Evolutionary conservation across 2,113 vertebrate species (phyloP), one percentile per base, ranked within the genome.

Genomic region (Leptocoma aspasia): DNA sequence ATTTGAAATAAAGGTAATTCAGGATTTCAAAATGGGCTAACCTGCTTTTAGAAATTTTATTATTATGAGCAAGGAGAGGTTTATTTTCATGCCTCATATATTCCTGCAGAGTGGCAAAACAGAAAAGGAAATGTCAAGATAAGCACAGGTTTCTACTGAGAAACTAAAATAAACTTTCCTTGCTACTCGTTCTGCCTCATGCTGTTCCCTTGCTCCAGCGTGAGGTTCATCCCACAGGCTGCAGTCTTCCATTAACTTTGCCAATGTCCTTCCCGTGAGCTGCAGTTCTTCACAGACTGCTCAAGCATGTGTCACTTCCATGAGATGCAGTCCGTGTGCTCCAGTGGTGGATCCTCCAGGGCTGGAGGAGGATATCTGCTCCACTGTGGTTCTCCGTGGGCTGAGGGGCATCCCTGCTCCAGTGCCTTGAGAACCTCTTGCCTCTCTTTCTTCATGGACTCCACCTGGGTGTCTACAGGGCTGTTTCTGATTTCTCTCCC

Each of bases 161-260:
- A 91, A 91, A 70, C 30, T 69, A 41, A 59, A 49, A 10, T 33
- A 52, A 78, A 39, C 5, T 33, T 27, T 16, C 6, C 39, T 19
- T 61, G 53, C 23, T 44, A 7, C 18, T 72, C 2, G 1, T 81
- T 88, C 31, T 30, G 45, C 33, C 35, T 66, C 47, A 22, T 0
- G 1, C 23, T 77, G 3, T 28, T 88, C 9, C 23, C 11, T 33
- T 44, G 37, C 18, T 53, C 8, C 24, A 28, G 8, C 0, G 0
- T 28, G 27, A 6, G 2, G 4, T 39, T 41, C 30, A 19, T 16
- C 22, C 19, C 42, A 41, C 2, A 7, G 47, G 11, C 42, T 9
- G 18, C 5, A 23, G 42, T 20, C 8, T 37, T 73, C 30, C 20
- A 37, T 1, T 4, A n/a, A 24, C 27, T 31, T 26, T 45, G 27